Percentiles rank a stretch among this genome's conserved stretches.
Evolutionary conservation across 2,888 invertebrate species (phyloP).

Genomic region (Ophraella communa): DNA sequence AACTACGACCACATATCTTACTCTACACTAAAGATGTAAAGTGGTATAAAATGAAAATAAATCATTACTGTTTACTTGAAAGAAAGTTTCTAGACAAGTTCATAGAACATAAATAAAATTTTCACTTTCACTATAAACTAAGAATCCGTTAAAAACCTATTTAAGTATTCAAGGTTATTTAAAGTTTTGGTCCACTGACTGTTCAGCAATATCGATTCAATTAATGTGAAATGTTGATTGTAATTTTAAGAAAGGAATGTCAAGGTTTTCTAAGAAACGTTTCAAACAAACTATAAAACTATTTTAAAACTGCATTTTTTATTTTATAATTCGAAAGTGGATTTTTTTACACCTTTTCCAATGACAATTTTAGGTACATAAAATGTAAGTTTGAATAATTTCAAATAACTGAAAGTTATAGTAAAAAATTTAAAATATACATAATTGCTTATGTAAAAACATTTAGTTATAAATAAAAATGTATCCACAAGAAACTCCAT

Average conservation of each 20-base stretch:
- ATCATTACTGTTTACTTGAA: neutral
- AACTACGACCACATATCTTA: no score
- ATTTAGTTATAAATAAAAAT: neutral
- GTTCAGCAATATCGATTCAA: no score
- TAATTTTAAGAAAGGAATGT: neutral
- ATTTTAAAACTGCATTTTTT: neutral
- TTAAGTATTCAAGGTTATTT: neutral
- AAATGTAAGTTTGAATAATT: no score
- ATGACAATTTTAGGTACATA: no score
- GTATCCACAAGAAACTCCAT: neutral
- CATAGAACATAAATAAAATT: neutral
- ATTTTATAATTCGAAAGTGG: no score
- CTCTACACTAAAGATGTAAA: no score
- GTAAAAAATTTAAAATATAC: neutral
- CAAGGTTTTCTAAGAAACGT: constrained; percentile 1
- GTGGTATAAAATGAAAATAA: no score
- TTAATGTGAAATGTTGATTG: neutral
- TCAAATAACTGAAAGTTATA: no score
- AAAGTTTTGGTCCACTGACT: neutral
- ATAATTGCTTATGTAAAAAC: neutral
- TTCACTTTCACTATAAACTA: neutral
- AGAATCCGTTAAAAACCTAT: neutral
- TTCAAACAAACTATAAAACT: neutral
- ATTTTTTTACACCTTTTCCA: no score
- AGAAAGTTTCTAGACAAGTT: neutral